These are phyloP conservation scores for Channa striata DNA, from an alignment of 2,797 vertebrate genomes.

Conservation along the genomic window DNA sequence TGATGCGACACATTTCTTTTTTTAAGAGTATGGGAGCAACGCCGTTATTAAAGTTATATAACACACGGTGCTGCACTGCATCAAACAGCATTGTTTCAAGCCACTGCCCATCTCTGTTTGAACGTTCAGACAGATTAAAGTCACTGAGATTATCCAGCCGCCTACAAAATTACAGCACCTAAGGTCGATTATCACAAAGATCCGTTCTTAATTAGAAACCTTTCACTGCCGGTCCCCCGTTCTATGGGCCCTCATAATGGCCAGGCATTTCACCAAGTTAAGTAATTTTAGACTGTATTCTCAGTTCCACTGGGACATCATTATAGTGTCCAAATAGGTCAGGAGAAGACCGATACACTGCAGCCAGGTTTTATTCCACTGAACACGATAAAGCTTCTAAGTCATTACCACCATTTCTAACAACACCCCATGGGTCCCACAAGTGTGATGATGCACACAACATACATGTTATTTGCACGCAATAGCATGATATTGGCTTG, in stretches of 20 bases:
- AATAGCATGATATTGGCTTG: conserved; percentile 19
- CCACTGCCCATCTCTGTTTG: conserved; percentile 10
- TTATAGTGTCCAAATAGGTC: conserved; percentile 75
- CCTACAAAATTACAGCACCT: not conserved
- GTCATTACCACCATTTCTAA: conserved; percentile 46
- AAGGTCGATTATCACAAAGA: conserved; percentile 14
- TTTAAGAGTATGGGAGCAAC: conserved; percentile 32
- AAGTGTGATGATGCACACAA: conserved; percentile 15
- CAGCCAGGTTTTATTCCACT: conserved; percentile 40
- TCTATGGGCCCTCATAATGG: conserved; percentile 39
- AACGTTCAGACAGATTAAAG: conserved; percentile 15
- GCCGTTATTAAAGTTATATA: conserved; percentile 72
- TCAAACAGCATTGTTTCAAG: conserved; percentile 54
- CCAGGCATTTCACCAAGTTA: conserved; percentile 51
- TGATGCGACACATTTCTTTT: conserved; percentile 38
- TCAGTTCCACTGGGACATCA: conserved; percentile 66
- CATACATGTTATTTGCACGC: conserved; percentile 12
- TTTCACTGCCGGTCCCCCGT: conserved; percentile 1
- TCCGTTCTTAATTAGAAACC: conserved; percentile 13
- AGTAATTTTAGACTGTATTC: conserved; percentile 44
- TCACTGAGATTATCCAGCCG: not conserved
- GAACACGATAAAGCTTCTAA: conserved; percentile 50
- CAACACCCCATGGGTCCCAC: conserved; percentile 1
- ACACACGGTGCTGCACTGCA: conserved; percentile 73
- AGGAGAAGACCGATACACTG: conserved; percentile 51